A percentile compares a stretch with the other conserved stretches of the same genome.
phyloP scores from a whole-genome alignment of 2,888 invertebrate species.

The Drosophila parthenogenetica region DNA sequence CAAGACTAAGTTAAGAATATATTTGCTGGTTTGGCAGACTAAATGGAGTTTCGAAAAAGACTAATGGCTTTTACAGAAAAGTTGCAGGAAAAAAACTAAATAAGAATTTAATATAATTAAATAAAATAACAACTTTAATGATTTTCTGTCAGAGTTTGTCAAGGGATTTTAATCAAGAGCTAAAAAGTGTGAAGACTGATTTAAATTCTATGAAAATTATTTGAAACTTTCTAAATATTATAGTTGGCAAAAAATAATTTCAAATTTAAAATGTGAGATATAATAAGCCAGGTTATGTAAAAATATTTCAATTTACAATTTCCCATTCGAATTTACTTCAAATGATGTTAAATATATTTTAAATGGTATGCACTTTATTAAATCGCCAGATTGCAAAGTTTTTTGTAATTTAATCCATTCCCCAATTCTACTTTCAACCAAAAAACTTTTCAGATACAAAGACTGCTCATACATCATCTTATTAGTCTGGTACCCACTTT shows the following conservation, averaged over 20 bases:
- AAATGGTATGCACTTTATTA: background rate
- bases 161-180: background rate
- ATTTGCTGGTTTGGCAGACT: slow-evolving; percentile 19
- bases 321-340: background rate
- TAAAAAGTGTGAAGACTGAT: background rate
- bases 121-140: background rate
- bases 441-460: slow-evolving; percentile 1
- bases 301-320: too few species aligned
- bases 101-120: background rate
- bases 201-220: too few species aligned
- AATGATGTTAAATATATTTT: background rate
- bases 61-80: background rate
- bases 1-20: slow-evolving; percentile 27
- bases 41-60: background rate
- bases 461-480: slow-evolving; percentile 15
- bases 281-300: too few species aligned
- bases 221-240: too few species aligned
- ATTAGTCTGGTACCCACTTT: slow-evolving; percentile 39
- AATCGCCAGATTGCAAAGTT: background rate
- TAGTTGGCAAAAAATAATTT: too few species aligned
- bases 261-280: too few species aligned
- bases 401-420: slow-evolving; percentile 1
- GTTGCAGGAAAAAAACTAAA: slow-evolving; percentile 18
- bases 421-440: background rate
- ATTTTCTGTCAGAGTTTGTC: background rate